Evolutionary conservation across 2,888 invertebrate species (phyloP).

Genomic region (Tetropium fuscum): DNA sequence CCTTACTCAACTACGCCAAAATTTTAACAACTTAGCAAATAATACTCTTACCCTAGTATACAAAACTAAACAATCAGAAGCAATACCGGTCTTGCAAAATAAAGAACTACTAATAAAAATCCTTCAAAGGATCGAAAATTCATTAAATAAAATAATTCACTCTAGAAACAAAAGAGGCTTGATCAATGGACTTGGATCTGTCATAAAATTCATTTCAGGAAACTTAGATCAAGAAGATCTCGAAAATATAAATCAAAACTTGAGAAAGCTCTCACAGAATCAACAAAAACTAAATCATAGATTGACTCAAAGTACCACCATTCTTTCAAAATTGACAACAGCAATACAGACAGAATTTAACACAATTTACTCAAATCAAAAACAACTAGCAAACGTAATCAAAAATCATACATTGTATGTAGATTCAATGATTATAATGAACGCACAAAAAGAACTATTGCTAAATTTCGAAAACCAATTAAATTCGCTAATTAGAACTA

Average conservation of each 20-base stretch:
- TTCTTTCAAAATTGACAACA: not conserved
- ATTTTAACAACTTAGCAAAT: not conserved
- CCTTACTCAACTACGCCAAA: not conserved
- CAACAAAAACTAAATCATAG: not conserved
- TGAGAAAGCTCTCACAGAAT: not conserved
- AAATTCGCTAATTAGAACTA: not conserved
- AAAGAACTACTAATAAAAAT: not conserved
- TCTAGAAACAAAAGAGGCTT: conserved; percentile 2
- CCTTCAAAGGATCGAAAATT: not conserved
- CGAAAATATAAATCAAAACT: not conserved
- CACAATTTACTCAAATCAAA: not conserved
- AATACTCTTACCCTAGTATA: not conserved
- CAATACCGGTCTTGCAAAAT: not conserved
- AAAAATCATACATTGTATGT: not conserved
- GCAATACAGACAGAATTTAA: not conserved
- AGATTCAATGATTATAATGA: not conserved
- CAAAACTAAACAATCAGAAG: conserved; percentile 1
- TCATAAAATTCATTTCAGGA: conserved; percentile 3
- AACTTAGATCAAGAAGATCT: conserved; percentile 5
- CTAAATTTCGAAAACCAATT: not conserved
- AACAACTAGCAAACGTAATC: not conserved
- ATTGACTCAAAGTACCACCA: not conserved
- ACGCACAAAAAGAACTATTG: not conserved
- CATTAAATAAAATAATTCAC: conserved; percentile 1
- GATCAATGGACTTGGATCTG: not conserved